Conservation (phyloP, 2,888 invertebrate genomes). For the Bembecia ichneumoniformis region DNA sequence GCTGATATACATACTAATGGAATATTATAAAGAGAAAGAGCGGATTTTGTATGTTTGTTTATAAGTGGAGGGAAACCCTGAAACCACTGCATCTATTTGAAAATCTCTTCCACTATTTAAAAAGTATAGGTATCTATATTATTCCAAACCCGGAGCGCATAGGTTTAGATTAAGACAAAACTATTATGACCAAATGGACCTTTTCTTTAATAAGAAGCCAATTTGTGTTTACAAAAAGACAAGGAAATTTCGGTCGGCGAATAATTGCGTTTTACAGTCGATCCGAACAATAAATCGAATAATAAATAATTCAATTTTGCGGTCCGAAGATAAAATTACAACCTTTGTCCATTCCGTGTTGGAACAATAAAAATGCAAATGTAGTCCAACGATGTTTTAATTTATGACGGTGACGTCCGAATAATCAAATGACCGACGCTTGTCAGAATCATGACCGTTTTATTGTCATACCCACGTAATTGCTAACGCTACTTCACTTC, state of each 20-base stretch:
- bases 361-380: constrained; percentile 70
- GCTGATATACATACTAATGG: too few relatives aligned
- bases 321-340: constrained; percentile 54
- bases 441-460: constrained; percentile 26
- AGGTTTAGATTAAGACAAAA: too few relatives aligned
- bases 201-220: constrained; percentile 12
- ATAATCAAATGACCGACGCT: constrained; percentile 28
- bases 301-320: constrained; percentile 69
- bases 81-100: too few relatives aligned
- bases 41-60: too few relatives aligned
- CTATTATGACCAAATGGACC: too few relatives aligned
- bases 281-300: constrained; percentile 42
- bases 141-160: too few relatives aligned
- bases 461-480: constrained; percentile 8
- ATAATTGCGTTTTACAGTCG: constrained; percentile 53
- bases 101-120: too few relatives aligned
- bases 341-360: constrained; percentile 46
- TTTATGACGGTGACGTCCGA: constrained; percentile 42
- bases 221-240: constrained; percentile 33
- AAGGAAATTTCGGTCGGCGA: constrained; percentile 29
- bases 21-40: too few relatives aligned
- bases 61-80: too few relatives aligned
- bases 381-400: constrained; percentile 49
- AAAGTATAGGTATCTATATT: too few relatives aligned
- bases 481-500: constrained; percentile 15